phyloP scores from a whole-genome alignment of 2,888 invertebrate species.

The Mesoligia furuncula region DNA sequence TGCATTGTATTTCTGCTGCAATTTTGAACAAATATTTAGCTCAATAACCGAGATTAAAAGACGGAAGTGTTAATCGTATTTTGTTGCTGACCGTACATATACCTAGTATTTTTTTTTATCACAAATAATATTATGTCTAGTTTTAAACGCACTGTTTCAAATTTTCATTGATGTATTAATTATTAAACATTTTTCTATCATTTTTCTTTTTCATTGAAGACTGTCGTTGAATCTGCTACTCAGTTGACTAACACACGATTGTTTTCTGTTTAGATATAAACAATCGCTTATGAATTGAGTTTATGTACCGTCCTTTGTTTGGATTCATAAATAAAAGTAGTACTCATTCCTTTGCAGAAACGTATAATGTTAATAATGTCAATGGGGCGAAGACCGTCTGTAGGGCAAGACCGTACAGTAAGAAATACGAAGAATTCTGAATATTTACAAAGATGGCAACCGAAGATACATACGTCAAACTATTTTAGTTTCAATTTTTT shows the following conservation, averaged over 20 bases:
- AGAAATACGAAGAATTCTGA: too few species aligned
- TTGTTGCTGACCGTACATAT: neutral
- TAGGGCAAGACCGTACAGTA: too few species aligned
- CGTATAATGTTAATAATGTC: neutral
- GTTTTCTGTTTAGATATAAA: conserved; percentile 29
- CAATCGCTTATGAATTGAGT: conserved; percentile 4
- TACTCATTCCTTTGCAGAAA: conserved; percentile 7
- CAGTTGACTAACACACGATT: neutral
- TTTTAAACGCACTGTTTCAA: neutral
- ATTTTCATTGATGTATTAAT: neutral
- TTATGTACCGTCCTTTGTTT: conserved; percentile 26
- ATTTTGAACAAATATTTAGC: too few species aligned
- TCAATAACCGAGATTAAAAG: too few species aligned
- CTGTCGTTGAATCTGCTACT: neutral
- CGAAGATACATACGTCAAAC: too few species aligned
- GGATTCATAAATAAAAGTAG: conserved; percentile 23
- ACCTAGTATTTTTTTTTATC: neutral
- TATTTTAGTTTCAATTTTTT: too few species aligned
- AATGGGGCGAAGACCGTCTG: too few species aligned
- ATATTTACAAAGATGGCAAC: too few species aligned
- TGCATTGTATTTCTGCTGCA: too few species aligned
- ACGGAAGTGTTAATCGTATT: too few species aligned
- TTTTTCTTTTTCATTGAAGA: neutral
- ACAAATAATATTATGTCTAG: neutral
- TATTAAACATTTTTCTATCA: neutral